Base-by-base conservation (phyloP, 2,888 invertebrate species). In the Germaria angustata region DNA sequence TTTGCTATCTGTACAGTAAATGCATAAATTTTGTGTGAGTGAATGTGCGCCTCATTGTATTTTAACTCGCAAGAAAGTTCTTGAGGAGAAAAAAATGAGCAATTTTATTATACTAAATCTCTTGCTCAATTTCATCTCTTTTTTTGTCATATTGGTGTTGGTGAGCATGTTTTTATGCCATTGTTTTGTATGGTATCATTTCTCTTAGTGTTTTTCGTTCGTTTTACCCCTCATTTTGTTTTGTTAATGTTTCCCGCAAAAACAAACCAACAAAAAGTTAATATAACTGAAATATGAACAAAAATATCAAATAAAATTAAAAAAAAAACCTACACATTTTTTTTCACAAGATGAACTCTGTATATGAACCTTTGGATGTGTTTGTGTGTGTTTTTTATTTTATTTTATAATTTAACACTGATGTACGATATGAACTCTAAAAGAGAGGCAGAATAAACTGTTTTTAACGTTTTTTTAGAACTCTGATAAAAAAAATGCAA, bases 281-380 rank as follows among this genome's bases (percentile, higher is more conserved):
- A 61, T 65, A 59, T 72, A 77, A 71, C 49, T 71, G 53, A 77
- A 77, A 71, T 65, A 65, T 72, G 66, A 75, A 75, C 57, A 82
- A 73, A 82, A 79, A 44, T 69, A 65, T 36, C 32, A 28, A 28
- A 28, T 39, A 63, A 71, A n/a, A n/a, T n/a, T n/a, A n/a, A n/a
- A n/a, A n/a, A 75, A 75, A 53, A 77, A 81, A 81, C 55, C 73
- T 71, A 79, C 79, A 82, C 75, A n/a, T n/a, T n/a, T 68, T 28
- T 78, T 72, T 69, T 68, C 49, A 46, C 68, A 63, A 36, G 36
- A 59, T 82, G 82, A 82, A 82, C 82, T 82, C 82, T 75, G 65
- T 66, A 57, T 75, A 75, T 79, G 82, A 82, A 82, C 78, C 69
- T 78, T 77, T 72, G 36, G 57, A 24, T 41, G 65, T 49, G 63